These are phyloP conservation scores for Ploceus nigricollis DNA, from an alignment of 2,113 vertebrate genomes.

Conservation along the genomic window DNA sequence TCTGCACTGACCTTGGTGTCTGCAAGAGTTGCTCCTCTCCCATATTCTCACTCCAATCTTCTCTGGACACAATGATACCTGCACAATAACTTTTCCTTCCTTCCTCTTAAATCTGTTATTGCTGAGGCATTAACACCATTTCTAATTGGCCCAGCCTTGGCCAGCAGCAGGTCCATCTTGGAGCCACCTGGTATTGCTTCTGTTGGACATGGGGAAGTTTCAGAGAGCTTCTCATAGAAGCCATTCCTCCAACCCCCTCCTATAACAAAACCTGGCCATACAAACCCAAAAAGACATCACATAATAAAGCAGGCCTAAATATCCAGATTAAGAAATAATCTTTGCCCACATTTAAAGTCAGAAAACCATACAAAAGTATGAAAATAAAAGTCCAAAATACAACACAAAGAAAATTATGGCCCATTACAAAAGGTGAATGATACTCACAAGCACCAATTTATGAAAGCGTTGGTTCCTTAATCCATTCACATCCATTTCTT, in stretches of 20 bases:
- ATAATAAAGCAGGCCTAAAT: neutral
- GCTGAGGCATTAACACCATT: neutral
- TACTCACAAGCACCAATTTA: accelerated
- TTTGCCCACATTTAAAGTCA: neutral
- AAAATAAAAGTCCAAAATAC: neutral
- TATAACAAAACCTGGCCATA: neutral
- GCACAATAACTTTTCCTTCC: neutral
- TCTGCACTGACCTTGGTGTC: neutral
- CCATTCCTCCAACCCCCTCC: neutral
- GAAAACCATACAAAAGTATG: neutral
- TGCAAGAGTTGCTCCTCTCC: neutral
- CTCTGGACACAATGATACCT: neutral
- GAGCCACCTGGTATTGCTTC: neutral
- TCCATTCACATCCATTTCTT: neutral
- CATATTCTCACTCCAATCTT: neutral
- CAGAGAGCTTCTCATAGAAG: neutral
- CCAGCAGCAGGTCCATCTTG: neutral
- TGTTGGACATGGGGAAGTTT: neutral
- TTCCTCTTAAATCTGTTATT: neutral
- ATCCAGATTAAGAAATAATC: neutral
- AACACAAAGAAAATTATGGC: neutral
- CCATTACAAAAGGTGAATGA: neutral
- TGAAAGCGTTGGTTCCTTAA: neutral
- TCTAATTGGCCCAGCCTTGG: neutral
- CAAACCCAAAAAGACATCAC: neutral